A percentile compares a stretch with the other conserved stretches of the same genome.
Evolutionary conservation across 2,797 vertebrate genomes (phyloP).

Genomic region (Falco concolor): DNA sequence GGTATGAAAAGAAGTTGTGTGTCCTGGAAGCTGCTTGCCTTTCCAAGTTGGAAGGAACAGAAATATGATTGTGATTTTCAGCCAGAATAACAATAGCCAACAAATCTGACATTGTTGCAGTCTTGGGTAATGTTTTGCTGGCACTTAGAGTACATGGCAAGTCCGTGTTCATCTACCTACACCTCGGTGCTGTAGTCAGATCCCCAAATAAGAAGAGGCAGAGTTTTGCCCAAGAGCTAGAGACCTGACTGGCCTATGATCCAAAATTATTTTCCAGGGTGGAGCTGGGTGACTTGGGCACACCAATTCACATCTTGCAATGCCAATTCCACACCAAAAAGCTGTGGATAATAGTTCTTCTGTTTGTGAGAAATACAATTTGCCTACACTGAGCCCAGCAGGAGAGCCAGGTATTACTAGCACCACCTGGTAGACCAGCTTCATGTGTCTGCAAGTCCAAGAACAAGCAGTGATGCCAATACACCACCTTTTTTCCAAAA

Average conservation of each 20-base stretch:
- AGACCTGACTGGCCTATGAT: not conserved
- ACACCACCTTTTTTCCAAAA: not conserved
- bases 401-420: not conserved
- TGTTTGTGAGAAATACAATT: not conserved
- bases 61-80: not conserved
- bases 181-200: not conserved
- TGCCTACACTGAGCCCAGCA: not conserved
- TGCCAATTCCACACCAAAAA: not conserved
- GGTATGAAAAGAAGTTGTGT: not conserved
- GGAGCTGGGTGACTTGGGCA: not conserved
- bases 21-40: not conserved
- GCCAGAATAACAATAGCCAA: not conserved
- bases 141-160: not conserved
- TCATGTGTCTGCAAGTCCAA: not conserved
- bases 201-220: not conserved
- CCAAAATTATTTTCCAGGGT: not conserved
- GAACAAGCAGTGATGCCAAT: not conserved
- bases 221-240: not conserved
- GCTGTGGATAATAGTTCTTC: not conserved
- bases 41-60: not conserved
- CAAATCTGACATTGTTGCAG: not conserved
- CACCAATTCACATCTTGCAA: not conserved
- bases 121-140: not conserved
- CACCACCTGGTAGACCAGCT: not conserved
- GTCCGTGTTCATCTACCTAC: not conserved